Conservation (phyloP, 1,140 invertebrate species). For the Drosophila ironensis region DNA sequence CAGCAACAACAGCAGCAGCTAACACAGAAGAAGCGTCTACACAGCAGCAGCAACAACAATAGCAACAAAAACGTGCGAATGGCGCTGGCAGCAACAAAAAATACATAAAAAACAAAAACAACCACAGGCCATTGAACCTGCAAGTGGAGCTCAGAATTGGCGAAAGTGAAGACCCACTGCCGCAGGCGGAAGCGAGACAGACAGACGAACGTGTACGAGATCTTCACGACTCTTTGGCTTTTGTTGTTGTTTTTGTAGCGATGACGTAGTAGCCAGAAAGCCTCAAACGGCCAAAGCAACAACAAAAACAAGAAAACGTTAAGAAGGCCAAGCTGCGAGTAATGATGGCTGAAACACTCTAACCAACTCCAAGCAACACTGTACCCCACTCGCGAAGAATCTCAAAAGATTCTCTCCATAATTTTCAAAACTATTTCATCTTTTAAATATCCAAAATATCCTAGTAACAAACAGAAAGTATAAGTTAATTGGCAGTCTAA, state of each 20-base stretch:
- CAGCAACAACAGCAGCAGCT: slow-evolving; percentile 9
- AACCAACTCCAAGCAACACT: not conserved
- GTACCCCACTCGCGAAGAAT: too few species aligned
- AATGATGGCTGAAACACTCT: not conserved
- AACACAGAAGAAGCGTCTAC: not conserved
- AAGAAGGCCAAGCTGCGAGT: not conserved
- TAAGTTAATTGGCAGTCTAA: too few species aligned
- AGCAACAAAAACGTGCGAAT: slow-evolving; percentile 63
- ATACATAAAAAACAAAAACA: too few species aligned
- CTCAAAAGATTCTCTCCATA: too few species aligned
- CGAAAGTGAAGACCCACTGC: slow-evolving; percentile 80
- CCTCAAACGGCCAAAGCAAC: slow-evolving; percentile 39
- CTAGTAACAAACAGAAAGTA: too few species aligned
- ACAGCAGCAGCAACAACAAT: slow-evolving; percentile 15
- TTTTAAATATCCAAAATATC: too few species aligned
- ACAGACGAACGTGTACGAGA: slow-evolving; percentile 1
- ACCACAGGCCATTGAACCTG: slow-evolving; percentile 69
- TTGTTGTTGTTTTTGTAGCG: slow-evolving; percentile 16
- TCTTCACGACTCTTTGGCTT: slow-evolving; percentile 11
- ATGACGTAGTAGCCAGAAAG: slow-evolving; percentile 68
- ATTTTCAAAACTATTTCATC: too few species aligned
- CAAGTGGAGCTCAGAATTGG: slow-evolving; percentile 77
- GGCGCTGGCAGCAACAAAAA: slow-evolving; percentile 45
- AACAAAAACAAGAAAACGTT: slow-evolving; percentile 53
- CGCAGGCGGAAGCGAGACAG: slow-evolving; percentile 50